Evolutionary conservation across 2,113 vertebrate species (phyloP).

Genomic region (Sarotherodon lohbergeri): DNA sequence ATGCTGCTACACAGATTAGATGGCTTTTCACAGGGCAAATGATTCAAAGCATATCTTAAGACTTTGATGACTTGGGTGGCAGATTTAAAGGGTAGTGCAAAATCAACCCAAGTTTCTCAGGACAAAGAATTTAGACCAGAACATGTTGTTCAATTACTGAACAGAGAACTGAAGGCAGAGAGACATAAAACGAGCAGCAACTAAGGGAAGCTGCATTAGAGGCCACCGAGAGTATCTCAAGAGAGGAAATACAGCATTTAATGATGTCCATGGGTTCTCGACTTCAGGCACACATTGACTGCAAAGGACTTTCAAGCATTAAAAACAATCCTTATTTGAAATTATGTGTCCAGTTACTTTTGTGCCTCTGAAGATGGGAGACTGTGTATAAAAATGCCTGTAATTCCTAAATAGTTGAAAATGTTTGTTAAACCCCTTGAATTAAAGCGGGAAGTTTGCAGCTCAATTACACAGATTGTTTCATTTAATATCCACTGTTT

Average conservation of each 20-base stretch:
- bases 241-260: background rate
- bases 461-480: background rate
- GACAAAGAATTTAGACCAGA: background rate
- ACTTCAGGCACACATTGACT: background rate
- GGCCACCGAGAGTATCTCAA: background rate
- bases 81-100: background rate
- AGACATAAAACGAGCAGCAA: background rate
- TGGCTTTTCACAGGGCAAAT: background rate
- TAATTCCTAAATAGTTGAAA: background rate
- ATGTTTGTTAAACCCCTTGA: accelerated
- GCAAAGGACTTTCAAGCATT: background rate
- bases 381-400: background rate
- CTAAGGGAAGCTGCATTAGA: background rate
- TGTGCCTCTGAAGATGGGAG: background rate
- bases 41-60: background rate
- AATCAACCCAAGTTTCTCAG: background rate
- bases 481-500: background rate
- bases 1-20: background rate
- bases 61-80: background rate
- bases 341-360: accelerated
- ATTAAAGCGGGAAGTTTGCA: background rate
- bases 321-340: background rate
- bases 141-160: background rate
- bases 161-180: background rate
- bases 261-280: background rate